phyloP scores from a whole-genome alignment of 2,888 invertebrate genomes.

The Diadegma fenestrale region DNA sequence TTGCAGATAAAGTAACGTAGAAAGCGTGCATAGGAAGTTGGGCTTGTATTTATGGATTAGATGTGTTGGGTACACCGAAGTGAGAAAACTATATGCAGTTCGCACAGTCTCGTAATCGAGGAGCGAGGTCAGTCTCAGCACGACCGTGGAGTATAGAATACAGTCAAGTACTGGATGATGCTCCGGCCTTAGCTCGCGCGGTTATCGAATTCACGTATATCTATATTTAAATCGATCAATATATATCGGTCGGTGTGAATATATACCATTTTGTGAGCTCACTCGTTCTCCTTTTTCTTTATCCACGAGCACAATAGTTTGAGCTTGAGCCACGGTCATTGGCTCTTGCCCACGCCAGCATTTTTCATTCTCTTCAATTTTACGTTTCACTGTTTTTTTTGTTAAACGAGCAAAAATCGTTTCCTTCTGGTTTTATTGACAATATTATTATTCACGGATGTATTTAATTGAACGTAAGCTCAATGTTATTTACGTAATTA shows the following conservation, averaged over 20 bases:
- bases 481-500: conserved; percentile 33
- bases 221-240: background rate
- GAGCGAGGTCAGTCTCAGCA: conserved; percentile 64
- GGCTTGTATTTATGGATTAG: conserved; percentile 29
- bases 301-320: conserved; percentile 72
- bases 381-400: background rate
- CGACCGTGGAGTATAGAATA: conserved; percentile 51
- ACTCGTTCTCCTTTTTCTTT: conserved; percentile 63
- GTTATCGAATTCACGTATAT: conserved; percentile 49
- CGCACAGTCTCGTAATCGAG: conserved; percentile 63
- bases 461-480: background rate
- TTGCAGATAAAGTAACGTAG: conserved; percentile 1
- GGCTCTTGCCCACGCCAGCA: conserved; percentile 58
- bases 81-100: conserved; percentile 30
- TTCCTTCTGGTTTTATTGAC: background rate
- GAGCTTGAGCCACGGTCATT: conserved; percentile 66
- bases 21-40: conserved; percentile 18
- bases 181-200: conserved; percentile 65
- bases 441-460: background rate
- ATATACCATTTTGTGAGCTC: conserved; percentile 56
- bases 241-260: conserved; percentile 40
- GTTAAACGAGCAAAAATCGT: background rate
- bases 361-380: conserved; percentile 23
- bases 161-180: conserved; percentile 48
- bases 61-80: background rate